Base-by-base conservation (phyloP, 2,113 vertebrate genomes). In the Pelobates fuscus region DNA sequence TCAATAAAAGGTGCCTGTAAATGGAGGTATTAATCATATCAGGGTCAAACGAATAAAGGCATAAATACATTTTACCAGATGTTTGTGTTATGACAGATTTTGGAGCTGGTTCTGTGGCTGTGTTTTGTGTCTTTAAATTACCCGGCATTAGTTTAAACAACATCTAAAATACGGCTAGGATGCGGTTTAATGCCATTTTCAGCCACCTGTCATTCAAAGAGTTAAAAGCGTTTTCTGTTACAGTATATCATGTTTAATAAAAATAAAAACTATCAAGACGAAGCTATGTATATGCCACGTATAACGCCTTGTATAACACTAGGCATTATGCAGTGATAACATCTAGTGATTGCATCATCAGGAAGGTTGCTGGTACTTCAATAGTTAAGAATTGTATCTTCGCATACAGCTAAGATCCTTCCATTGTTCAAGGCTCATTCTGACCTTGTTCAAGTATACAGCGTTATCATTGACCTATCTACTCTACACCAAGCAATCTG, bases 1-100 rank as follows among this genome's bases (percentile, higher is more conserved):
- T 68, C 20, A 44, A 68, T 55, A 55, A 68, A 68, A 32, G 66
- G 32, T 21, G 25, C n/a, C 54, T 11, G 66, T 68, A 68, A 68
- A 54, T 55, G 66, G 26, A 21, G 46, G 27, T 68, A 68, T 68
- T 55, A 55, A 55, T 68, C 46, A 54, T 30, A 20, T 32, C 11
- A 21, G 46, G 8, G 20, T 29, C 49, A 8, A 2, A 32, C 5
- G 26, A 68, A 55, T 54, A 68, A 25, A 55, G 49, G 58, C 14
- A 14, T 30, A n/a, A 30, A 61, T 61, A 29, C 29, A 29, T 61
- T 29, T 18, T 32, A 37, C 27, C 27, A 20, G 29, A 0, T 32
- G 17, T 18, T 17, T 21, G 25, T n/a, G 18, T 32, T n/a, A 14
- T 25, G 10, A 23, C 26, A 3, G 24, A 15, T 27, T 61, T 7